Base-by-base conservation (phyloP, 35 echinoderm and acorn worm genomes). In the Lytechinus pictus region DNA sequence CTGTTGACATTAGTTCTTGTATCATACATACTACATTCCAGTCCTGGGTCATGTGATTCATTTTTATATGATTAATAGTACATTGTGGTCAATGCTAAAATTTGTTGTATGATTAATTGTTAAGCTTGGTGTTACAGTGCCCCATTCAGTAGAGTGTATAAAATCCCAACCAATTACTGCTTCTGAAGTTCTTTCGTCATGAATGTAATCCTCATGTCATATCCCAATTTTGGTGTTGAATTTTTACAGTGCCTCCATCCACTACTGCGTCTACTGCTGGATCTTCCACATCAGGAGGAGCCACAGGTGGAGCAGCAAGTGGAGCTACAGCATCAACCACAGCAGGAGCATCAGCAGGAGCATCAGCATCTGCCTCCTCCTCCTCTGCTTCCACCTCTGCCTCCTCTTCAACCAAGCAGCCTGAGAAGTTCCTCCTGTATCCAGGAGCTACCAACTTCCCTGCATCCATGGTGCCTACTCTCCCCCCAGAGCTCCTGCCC, bases 401-500 rank as follows among this genome's bases (percentile, higher is more conserved):
- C 87, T 55, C 52, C 52, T 56, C 55, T 16, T 54, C 92, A 10
- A 93, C 13, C 92, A 93, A 93, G 92, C 55, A 93, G 53, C n/a
- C 27, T 5, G 54, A 93, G 4, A 54, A 55, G 53, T 55, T 57
- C 27, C 27, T 57, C 5, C 13, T 57, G 54, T 93, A 54, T 54
- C 52, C 52, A 6, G 29, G 29, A 90, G 88, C 29, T 52, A 55
- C 52, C 52, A 57, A 33, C 53, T 27, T 93, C 13, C 92, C 92
- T n/a, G 13, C 92, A 55, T 54, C 92, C 13, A 28, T 54, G 55
- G 92, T 93, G 10, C 52, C 88, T 51, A 53, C 92, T 24, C 92
- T 93, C 27, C 92, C 92, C 27, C 52, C 92, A 14, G 92, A 93
- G 28, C 92, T 93, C 53, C 92, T 93, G 13, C 55, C 92, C 52